Evolutionary conservation across 2,113 vertebrate species (phyloP), one percentile per base, ranked within the genome.

Genomic region (Paraplagusia blochii): DNA sequence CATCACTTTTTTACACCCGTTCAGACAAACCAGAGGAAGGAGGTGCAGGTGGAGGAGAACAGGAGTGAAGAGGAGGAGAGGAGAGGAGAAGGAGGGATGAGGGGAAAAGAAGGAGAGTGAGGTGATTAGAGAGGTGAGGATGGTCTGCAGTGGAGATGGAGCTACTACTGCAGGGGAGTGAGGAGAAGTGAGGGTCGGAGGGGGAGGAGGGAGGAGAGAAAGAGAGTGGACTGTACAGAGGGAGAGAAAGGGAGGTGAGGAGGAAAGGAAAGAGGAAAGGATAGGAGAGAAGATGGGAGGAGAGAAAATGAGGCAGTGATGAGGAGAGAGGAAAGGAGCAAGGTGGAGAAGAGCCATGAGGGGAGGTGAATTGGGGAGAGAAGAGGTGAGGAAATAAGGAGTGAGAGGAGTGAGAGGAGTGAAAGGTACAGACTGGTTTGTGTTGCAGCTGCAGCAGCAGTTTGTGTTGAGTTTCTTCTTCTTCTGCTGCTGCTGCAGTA

Each of bases 401-500:
- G 44, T 16, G n/a, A 44, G 44, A n/a, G n/a, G n/a, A n/a, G n/a
- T n/a, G n/a, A n/a, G n/a, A n/a, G n/a, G n/a, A n/a, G n/a, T n/a
- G n/a, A n/a, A n/a, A n/a, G n/a, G n/a, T n/a, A n/a, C n/a, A n/a
- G n/a, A n/a, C n/a, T n/a, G n/a, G n/a, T n/a, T n/a, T n/a, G n/a
- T n/a, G n/a, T n/a, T n/a, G n/a, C 11, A 19, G 10, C 22, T 4
- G 22, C 22, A 29, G 22, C 22, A 29, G 22, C 22, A 29, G 22
- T 6, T 4, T 29, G 34, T 33, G 50, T 1, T 33, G 67, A n/a
- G n/a, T n/a, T n/a, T n/a, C n/a, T n/a, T 54, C 67, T 61, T 13
- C 18, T 47, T 48, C 54, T 63, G 58, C 52, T 79, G 79, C 79
- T 84, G 75, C 83, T 88, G 85, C 83, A 85, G 87, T 84, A 53